Base-by-base conservation (phyloP, 1,140 invertebrate species). In the Pogonognathellus flavescens region DNA sequence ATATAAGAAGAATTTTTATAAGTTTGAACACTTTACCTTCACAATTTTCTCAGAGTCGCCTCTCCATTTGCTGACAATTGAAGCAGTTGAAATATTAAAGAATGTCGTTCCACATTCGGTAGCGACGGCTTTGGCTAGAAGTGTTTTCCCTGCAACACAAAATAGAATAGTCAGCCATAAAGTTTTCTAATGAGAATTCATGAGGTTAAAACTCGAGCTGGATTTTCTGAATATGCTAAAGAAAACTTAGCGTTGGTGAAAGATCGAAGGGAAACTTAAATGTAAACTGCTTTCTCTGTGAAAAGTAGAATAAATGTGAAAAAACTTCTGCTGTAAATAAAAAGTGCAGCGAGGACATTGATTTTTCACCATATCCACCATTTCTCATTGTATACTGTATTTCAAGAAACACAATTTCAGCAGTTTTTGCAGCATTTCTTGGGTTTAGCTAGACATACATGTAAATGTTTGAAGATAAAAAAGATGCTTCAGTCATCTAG, bases 41-140 rank as follows among this genome's bases (percentile, higher is more conserved):
- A 97, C 93, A 87, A 97, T 94, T 91, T 98, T 98, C 92, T 98
- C 97, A 0, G 96, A 98, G 88, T 99, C 97, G 0, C 97, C 97
- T 81, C 97, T 92, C 97, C 97, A 98, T 91, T 98, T 98, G 89
- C 96, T 97, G 6, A 97, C 93, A 22, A 98, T 93, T 1, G 94
- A 94, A 87, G 96, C 97, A 55, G 96, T 95, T 0, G 96, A 95
- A 49, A 98, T 94, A 89, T 98, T 98, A 90, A 98, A 97, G 90
- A 98, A 98, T 0, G 96, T 96, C n/a, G 94, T 94, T 52, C 93
- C 92, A 66, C 95, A 95, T 91, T 98, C 96, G 8, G 94, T 93
- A 8, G 97, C 96, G 0, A 97, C 93, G 0, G 96, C 96, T 91
- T 95, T 96, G 0, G 97, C 97, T 86, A 98, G 90, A 89, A 97